Evolutionary conservation across 2,888 invertebrate species (phyloP), one percentile per base, ranked within the genome.

Genomic region (Eupeodes luniger): DNA sequence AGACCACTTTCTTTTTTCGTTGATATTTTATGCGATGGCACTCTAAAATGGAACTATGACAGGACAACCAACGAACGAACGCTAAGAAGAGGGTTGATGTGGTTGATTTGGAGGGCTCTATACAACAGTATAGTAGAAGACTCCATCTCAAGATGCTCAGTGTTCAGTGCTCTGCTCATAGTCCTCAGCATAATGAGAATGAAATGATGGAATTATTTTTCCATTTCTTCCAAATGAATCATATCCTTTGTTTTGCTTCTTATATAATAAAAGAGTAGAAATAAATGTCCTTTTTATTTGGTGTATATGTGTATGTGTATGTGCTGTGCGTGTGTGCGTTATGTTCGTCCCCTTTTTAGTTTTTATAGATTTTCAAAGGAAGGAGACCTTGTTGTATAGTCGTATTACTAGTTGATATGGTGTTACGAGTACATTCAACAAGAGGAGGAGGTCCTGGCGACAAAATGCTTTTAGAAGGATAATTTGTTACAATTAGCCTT

Each of bases 161-260:
- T 27, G 27, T 27, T 27, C 27, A 27, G 51, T n/a, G 49, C 59
- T 69, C 66, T 66, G 10, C 5, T 12, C n/a, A n/a, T 53, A 10
- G 34, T 59, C 40, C 55, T 55, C 70, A 64, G 55, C 51, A 62
- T 86, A 86, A 86, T 86, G 78, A 82, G 82, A 82, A 79, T 79
- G 75, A 82, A 86, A 86, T 86, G 86, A 86, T 82, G 82, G 82
- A 86, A 86, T 86, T 86, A 86, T 83, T 75, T 81, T 86, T 82
- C 79, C 86, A 86, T 86, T 86, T 86, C 78, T 51, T 61, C 19
- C 69, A 79, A 82, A 86, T 83, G 86, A 86, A 82, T 86, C 82
- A 75, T 76, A 40, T 86, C 79, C 86, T 82, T 86, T 86, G 86
- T 79, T 82, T 79, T 81, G 67, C 81, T 85, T 74, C 40, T 9